Percentiles rank a stretch among this genome's conserved stretches.
These are phyloP conservation scores for Acleris sparsana DNA, from an alignment of 2,888 invertebrate genomes.

Conservation along the genomic window DNA sequence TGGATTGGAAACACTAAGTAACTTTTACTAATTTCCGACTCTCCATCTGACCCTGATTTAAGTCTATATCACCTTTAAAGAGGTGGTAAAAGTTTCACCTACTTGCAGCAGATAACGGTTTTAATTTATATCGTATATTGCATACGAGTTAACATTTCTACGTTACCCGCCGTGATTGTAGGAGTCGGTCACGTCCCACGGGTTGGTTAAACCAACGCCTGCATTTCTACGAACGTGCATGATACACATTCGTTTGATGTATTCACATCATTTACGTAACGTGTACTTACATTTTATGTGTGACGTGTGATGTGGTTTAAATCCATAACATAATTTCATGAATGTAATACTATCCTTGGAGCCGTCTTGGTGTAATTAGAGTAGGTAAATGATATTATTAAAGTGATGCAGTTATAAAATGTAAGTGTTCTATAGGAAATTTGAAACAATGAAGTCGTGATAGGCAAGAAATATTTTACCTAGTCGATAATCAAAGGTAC, in stretches of 20 bases:
- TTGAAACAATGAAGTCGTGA: too few relatives aligned
- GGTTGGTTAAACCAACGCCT: conserved; percentile 53
- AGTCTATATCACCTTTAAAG: too few relatives aligned
- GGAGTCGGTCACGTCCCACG: conserved; percentile 46
- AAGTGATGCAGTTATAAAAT: too few relatives aligned
- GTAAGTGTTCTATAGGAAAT: too few relatives aligned
- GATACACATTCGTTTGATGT: conserved; percentile 29
- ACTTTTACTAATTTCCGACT: too few relatives aligned
- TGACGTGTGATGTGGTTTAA: conserved; percentile 17
- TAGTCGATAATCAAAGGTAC: too few relatives aligned
- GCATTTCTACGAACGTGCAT: conserved; percentile 51
- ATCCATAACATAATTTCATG: conserved; percentile 13
- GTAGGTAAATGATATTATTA: not conserved
- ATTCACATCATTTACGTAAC: conserved; percentile 14
- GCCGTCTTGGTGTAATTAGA: not conserved
- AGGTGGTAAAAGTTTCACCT: not conserved
- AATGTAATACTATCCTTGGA: not conserved
- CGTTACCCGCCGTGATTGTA: conserved; percentile 50
- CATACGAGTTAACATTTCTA: conserved; percentile 50
- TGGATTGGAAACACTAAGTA: too few relatives aligned
- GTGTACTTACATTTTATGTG: conserved; percentile 6
- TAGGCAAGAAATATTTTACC: too few relatives aligned
- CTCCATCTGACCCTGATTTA: too few relatives aligned
- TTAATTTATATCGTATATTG: conserved; percentile 47
- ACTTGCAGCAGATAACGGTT: conserved; percentile 45